phyloP scores from a whole-genome alignment of 1,140 invertebrate species.

The Calliphora vicina region DNA sequence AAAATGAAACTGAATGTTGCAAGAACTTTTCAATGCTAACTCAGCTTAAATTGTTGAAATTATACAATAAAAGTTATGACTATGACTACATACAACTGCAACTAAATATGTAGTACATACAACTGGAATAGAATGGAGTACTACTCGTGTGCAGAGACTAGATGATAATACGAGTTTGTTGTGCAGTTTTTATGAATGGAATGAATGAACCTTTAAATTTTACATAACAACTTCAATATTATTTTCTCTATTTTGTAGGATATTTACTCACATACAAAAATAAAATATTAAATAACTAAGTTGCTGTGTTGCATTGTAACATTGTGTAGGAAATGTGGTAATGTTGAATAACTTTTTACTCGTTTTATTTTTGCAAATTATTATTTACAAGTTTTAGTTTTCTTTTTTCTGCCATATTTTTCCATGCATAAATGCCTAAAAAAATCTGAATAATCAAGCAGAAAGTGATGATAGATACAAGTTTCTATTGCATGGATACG shows the following conservation, averaged over 20 bases:
- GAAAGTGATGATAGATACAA: conserved; percentile 30
- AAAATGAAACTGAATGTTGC: background rate
- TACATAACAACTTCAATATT: background rate
- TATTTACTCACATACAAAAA: too few relatives aligned
- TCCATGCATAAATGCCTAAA: background rate
- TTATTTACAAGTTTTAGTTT: conserved; percentile 25
- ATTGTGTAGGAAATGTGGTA: background rate
- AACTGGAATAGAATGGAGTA: background rate
- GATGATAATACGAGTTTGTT: background rate
- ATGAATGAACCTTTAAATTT: background rate
- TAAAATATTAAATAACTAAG: background rate
- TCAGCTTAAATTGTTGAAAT: background rate
- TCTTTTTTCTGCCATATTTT: background rate
- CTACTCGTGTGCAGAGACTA: background rate
- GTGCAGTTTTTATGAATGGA: background rate
- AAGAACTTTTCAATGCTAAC: background rate
- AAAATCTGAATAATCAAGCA: conserved; percentile 29
- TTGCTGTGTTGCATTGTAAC: background rate
- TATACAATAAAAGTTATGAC: background rate
- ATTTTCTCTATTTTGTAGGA: background rate
- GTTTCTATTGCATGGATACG: background rate
- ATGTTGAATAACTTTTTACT: background rate
- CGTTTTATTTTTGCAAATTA: conserved; percentile 16
- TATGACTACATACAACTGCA: background rate
- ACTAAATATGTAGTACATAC: background rate